Base-by-base conservation (phyloP, 2,888 invertebrate species). In the Dasypolia templi region DNA sequence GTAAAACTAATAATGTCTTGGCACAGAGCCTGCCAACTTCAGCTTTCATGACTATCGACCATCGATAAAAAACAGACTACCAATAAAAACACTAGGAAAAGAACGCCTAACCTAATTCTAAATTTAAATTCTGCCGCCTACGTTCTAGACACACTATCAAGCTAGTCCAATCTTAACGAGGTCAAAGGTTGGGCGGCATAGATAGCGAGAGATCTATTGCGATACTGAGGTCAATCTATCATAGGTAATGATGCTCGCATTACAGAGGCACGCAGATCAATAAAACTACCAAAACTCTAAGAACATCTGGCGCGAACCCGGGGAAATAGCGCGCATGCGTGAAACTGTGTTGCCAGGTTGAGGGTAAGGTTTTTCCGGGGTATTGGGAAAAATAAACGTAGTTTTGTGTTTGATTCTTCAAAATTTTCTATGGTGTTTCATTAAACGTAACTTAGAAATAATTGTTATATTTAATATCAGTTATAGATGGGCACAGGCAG, bases 251-350 rank as follows among this genome's bases (percentile, higher is more conserved):
- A 91, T 87, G 85, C 81, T 82, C 83, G 71, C 82, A 87, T 90
- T 89, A 90, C 88, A 87, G 86, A 84, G 85, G 77, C 81, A 87
- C 85, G 81, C 89, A 92, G 94, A 96, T 96, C 96, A 94, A 96
- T 96, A 96, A 94, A 92, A 92, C 90, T 94, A 90, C 94, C 94
- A 94, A 94, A 94, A 93, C 90, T 90, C 82, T 53, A 68, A 81
- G 84, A 93, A 91, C 94, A 94, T 94, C 94, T 95, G 95, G 93
- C 92, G 92, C 92, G 92, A 93, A 92, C 89, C 91, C 89, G 87
- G 88, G 85, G 83, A 80, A 75, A 64, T 58, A 19, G 4, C 49
- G 89, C 95, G 95, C 96, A 93, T 94, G 96, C 94, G 94, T 77
- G 51, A 0, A 0, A 0, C 17, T 39, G 89, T 89, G 92, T 93